Conservation (phyloP, 2,113 vertebrate species). For the Sapayoa aenigma region DNA sequence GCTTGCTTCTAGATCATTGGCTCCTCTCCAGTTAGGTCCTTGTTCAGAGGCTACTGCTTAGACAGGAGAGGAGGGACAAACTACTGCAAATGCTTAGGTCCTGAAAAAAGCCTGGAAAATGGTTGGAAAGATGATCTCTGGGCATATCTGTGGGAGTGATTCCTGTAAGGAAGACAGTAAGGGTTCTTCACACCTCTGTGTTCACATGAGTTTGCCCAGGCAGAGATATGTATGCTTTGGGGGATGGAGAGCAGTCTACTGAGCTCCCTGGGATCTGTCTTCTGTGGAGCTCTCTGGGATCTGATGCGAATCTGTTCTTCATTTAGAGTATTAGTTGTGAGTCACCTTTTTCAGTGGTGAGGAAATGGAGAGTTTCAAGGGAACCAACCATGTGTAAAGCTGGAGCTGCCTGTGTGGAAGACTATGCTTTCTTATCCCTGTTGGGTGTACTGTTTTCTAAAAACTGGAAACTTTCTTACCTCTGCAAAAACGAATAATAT, state of each 20-base stretch:
- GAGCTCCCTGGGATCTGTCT: background rate
- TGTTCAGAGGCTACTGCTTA: background rate
- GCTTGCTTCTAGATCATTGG: background rate
- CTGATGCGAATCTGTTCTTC: background rate
- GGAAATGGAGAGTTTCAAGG: background rate
- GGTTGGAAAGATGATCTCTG: background rate
- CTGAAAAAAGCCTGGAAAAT: background rate
- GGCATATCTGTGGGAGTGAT: background rate
- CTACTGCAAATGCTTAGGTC: background rate
- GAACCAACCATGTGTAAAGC: background rate
- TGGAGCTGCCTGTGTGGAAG: background rate
- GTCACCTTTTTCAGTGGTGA: background rate
- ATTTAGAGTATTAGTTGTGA: background rate
- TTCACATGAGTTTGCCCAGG: background rate
- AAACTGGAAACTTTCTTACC: background rate
- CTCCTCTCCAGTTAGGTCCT: background rate
- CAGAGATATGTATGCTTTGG: background rate
- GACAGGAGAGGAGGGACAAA: background rate
- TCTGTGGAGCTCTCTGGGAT: background rate
- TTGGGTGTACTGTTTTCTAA: background rate
- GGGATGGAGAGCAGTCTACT: background rate
- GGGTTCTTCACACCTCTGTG: background rate
- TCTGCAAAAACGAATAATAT: background rate
- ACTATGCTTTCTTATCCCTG: background rate
- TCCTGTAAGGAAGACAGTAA: background rate